Evolutionary conservation across 2,888 invertebrate genomes (phyloP).

Genomic region (Lordiphosa fenestrarum): DNA sequence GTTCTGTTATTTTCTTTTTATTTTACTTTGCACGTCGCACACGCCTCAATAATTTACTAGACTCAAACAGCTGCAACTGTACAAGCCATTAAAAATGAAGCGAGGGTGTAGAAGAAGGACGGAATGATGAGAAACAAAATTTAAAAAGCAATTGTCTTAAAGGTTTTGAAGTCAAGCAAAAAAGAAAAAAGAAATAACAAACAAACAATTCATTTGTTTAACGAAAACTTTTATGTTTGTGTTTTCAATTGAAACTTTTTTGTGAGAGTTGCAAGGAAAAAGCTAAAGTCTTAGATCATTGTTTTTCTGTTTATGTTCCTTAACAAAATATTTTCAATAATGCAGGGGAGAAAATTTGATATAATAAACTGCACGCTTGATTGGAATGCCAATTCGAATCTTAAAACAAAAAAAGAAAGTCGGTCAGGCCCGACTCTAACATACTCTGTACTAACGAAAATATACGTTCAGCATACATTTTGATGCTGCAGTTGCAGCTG

Average conservation of each 20-base stretch:
- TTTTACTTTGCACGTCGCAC: conserved; percentile 32
- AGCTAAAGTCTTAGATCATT: background rate
- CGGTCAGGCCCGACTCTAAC: too few relatives aligned
- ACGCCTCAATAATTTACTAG: conserved; percentile 50
- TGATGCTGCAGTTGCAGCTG: too few relatives aligned
- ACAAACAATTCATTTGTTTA: conserved; percentile 13
- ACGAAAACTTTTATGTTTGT: conserved; percentile 18
- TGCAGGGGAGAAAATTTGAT: too few relatives aligned
- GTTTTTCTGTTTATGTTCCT: too few relatives aligned
- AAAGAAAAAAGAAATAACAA: conserved; percentile 12
- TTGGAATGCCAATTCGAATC: too few relatives aligned
- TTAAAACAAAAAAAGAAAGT: too few relatives aligned
- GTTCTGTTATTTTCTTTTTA: conserved; percentile 1
- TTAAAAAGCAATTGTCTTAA: conserved; percentile 10
- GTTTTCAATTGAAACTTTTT: conserved; percentile 26
- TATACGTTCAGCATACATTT: too few relatives aligned
- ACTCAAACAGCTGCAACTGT: conserved; percentile 38
- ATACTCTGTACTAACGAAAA: too few relatives aligned
- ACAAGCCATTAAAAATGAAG: conserved; percentile 40
- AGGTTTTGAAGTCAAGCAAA: conserved; percentile 12
- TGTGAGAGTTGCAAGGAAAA: background rate
- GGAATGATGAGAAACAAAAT: background rate
- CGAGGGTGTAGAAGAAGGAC: too few relatives aligned
- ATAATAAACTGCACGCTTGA: too few relatives aligned
- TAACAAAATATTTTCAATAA: too few relatives aligned